Percentiles rank a stretch among this genome's conserved stretches.
Conservation (phyloP, 2,888 invertebrate genomes). For the Diloba caeruleocephala region DNA sequence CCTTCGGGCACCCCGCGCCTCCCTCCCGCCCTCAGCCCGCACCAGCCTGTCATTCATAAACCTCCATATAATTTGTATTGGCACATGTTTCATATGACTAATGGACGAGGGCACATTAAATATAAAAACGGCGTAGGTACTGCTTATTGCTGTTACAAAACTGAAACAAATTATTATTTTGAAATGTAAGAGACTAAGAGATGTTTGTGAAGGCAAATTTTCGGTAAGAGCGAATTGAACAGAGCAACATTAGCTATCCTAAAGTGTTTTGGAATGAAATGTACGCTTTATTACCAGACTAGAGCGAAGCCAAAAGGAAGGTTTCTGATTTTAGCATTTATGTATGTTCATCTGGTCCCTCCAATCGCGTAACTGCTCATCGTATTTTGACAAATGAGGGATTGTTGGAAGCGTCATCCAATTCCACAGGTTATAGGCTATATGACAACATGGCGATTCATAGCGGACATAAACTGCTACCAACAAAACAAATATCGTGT, state of each 20-base stretch:
- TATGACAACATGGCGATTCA: no score
- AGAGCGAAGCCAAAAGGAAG: no score
- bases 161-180: slow-evolving; percentile 54
- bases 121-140: slow-evolving; percentile 76
- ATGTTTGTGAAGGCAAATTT: slow-evolving; percentile 29
- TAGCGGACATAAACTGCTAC: no score
- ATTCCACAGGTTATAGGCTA: no score
- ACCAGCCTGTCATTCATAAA: slow-evolving; percentile 87
- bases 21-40: slow-evolving; percentile 52
- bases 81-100: slow-evolving; percentile 89
- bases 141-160: slow-evolving; percentile 71
- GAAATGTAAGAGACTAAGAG: slow-evolving; percentile 39
- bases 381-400: no score
- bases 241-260: slow-evolving; percentile 21
- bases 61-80: slow-evolving; percentile 89
- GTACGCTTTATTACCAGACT: background rate
- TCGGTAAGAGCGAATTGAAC: slow-evolving; percentile 25
- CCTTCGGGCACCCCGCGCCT: slow-evolving; percentile 53
- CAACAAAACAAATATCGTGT: no score
- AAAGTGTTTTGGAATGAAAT: slow-evolving; percentile 24
- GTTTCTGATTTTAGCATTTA: no score
- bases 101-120: slow-evolving; percentile 83
- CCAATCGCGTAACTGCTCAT: no score
- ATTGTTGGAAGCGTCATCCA: no score
- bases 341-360: no score